These are phyloP conservation scores for Lepus europaeus DNA, from an alignment of 2,113 vertebrate genomes.

Conservation along the genomic window DNA sequence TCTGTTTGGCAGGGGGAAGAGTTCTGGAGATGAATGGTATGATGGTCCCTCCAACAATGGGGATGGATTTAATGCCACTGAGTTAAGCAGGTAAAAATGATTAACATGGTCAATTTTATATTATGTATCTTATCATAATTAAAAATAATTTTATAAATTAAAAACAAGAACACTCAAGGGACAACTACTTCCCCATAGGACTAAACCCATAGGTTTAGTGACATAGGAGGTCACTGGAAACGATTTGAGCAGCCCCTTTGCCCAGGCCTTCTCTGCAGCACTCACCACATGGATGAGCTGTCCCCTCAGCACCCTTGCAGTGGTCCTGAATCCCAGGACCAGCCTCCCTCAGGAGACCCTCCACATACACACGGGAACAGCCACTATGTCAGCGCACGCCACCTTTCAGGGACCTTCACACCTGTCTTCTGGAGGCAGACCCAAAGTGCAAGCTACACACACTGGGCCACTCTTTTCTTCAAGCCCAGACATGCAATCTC, in stretches of 20 bases:
- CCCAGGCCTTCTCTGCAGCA: not conserved
- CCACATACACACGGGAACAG: not conserved
- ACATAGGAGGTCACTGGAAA: not conserved
- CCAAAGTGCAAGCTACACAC: not conserved
- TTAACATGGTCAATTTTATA: not conserved
- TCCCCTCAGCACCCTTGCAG: not conserved
- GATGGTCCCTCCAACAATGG: not conserved
- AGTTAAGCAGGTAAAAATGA: not conserved
- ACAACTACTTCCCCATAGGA: not conserved
- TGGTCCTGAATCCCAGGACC: not conserved
- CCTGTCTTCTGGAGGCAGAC: not conserved
- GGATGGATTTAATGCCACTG: not conserved
- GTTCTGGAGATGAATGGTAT: not conserved
- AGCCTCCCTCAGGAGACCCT: not conserved
- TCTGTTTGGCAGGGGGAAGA: conserved; percentile 2
- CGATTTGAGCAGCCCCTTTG: not conserved
- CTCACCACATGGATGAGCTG: not conserved
- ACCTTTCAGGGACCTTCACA: not conserved
- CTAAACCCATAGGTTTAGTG: not conserved
- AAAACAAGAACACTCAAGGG: not conserved
- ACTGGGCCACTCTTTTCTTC: not conserved
- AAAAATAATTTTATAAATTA: not conserved
- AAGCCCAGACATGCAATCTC: not conserved
- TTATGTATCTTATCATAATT: not conserved
- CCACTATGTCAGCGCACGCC: not conserved